These are phyloP conservation scores for Gavia stellata DNA, from an alignment of 2,113 vertebrate genomes.

Conservation along the genomic window DNA sequence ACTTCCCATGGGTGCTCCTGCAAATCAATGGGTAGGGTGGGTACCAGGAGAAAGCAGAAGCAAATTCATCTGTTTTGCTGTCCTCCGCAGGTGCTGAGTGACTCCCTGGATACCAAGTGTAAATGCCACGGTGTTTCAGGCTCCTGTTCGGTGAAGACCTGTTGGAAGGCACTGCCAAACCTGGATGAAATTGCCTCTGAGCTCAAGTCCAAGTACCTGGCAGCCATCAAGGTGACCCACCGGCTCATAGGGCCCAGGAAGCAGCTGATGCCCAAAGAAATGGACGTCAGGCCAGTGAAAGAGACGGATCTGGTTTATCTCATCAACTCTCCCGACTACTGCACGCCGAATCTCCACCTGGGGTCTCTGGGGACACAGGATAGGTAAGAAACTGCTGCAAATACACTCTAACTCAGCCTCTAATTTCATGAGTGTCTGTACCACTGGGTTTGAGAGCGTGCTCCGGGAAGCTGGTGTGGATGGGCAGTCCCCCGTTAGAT, in stretches of 20 bases:
- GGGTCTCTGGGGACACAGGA: conserved; percentile 77
- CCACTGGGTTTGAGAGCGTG: accelerated
- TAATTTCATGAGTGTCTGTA: not conserved
- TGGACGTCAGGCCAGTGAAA: conserved; percentile 61
- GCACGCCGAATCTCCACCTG: conserved; percentile 51
- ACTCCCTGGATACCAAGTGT: conserved; percentile 74
- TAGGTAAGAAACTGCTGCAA: conserved; percentile 56
- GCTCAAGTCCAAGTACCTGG: conserved; percentile 76
- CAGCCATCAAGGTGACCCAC: conserved; percentile 72
- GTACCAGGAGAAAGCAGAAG: not conserved
- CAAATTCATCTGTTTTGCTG: not conserved
- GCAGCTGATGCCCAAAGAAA: conserved; percentile 71
- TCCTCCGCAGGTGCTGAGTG: conserved; percentile 64
- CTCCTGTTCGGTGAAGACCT: conserved; percentile 78
- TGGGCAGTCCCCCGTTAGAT: not conserved
- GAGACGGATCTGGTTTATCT: conserved; percentile 75
- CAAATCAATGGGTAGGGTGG: no score
- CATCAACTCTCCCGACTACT: conserved; percentile 75
- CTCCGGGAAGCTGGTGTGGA: not conserved
- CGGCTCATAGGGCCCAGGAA: conserved; percentile 66
- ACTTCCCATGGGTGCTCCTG: not conserved
- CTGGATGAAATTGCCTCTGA: conserved; percentile 66
- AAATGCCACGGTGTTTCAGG: conserved; percentile 81
- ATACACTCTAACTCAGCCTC: not conserved
- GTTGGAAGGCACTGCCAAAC: conserved; percentile 75